Evolutionary conservation across 2,888 invertebrate genomes (phyloP), one percentile per base, ranked within the genome.

Genomic region (Nineta flava): DNA sequence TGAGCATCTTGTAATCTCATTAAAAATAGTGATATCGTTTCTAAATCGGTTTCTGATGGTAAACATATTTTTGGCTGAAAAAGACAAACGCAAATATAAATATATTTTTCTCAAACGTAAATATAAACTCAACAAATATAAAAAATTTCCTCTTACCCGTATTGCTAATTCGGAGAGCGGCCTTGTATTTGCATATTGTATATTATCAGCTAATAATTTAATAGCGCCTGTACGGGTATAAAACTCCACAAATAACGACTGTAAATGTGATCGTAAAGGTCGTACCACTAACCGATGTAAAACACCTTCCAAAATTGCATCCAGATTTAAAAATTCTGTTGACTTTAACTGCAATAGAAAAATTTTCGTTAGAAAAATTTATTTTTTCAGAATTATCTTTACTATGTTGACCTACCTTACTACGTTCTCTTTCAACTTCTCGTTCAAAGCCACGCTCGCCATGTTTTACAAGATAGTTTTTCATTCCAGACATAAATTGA

Each of bases 401-500:
- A 38, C 10, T 5, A 6, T 31, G 32, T 15, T 46, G 9, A 3
- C 13, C 60, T 68, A 84, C 83, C 72, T 87, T 86, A 50, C 77
- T 74, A 55, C 88, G 73, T 64, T 91, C 90, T 59, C 81, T 78
- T 65, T 93, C 90, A 44, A 96, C 90, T 64, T 94, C 83, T 57
- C 83, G 83, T 62, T 91, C 90, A 63, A 96, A 87, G 58, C 88
- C 88, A 53, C 87, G 82, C 64, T 96, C 95, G 15, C 95, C 95
- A 60, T 94, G 92, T 61, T 94, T 94, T 32, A 95, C 88, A 52
- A 96, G 73, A 67, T 95, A 97, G 67, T 97, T 97, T 67, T 96
- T 96, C 83, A 97, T 95, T 50, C 95, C 96, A 13, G 90, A 94
- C 90, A 96, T 94, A 64, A 96, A 97, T 66, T 95, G 94, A 1